Percentiles rank a stretch among this genome's conserved stretches.
Conservation (phyloP, 2,113 vertebrate genomes). For the Cyphomyrus discorhynchus region DNA sequence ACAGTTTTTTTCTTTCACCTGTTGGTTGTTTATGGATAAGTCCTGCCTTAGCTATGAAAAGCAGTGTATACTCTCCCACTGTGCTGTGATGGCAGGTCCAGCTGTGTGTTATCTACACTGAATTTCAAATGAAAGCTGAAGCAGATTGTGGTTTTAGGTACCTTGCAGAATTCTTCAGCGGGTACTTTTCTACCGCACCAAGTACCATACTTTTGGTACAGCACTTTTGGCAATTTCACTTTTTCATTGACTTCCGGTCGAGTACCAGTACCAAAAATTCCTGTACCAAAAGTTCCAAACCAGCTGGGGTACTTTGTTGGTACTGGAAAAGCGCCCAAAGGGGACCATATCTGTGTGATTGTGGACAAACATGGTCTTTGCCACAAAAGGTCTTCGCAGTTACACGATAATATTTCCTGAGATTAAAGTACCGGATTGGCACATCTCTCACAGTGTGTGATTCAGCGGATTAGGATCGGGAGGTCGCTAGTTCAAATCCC, state of each 20-base stretch:
- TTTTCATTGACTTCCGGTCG: too few species aligned
- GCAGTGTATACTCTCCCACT: background rate
- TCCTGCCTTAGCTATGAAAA: background rate
- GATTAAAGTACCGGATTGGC: background rate
- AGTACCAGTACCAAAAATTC: too few species aligned
- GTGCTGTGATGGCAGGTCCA: background rate
- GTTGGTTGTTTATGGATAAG: background rate
- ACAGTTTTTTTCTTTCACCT: background rate
- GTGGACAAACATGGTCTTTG: background rate
- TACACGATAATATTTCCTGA: background rate
- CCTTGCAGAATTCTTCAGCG: background rate
- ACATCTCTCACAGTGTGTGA: background rate
- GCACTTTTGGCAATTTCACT: too few species aligned
- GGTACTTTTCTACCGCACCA: too few species aligned
- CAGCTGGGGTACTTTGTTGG: too few species aligned
- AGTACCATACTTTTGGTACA: too few species aligned
- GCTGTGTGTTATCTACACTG: constrained; percentile 6
- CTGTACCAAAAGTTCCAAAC: too few species aligned
- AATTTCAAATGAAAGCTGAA: background rate
- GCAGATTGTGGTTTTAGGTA: background rate
- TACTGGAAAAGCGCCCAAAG: background rate
- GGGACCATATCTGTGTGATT: background rate
- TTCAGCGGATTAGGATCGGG: background rate
- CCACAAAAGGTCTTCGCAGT: background rate
- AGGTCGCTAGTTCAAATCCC: background rate